Base-by-base conservation (phyloP, 2,113 vertebrate genomes). In the Erythrocercus mccallii region DNA sequence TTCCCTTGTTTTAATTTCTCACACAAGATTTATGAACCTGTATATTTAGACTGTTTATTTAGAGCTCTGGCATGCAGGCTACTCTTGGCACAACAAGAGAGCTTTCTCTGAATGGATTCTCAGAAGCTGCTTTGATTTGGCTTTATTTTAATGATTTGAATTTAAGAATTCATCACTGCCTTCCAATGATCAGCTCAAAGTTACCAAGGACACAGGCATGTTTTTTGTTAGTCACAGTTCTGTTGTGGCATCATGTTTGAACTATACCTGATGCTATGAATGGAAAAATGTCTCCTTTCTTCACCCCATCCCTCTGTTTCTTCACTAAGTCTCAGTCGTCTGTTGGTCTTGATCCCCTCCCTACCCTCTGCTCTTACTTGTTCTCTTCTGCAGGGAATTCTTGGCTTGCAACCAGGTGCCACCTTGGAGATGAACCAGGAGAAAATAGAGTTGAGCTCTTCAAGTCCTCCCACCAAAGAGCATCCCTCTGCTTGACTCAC, bases 1-100 rank as follows among this genome's bases (percentile, higher is more conserved):
- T 90, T 72, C 68, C 70, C 66, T 92, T 93, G 90, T 96, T 96
- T 95, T 97, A 96, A 96, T 96, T 95, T 95, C 86, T 90, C 80
- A 81, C 83, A 88, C 50, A 96, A 96, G 94, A 96, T 96, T 95
- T 94, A 95, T 95, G 92, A 88, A 93, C 88, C 93, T 89, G 90
- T 94, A 87, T 93, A 92, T 95, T 96, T 91, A 93, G 90, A 65
- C 40, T 86, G 76, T 89, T 95, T 95, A 95, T 96, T 94, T 84
- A 87, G 70, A 82, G 88, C 78, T 71, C 83, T 94, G 95, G 83
- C 78, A 53, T 15, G 37, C 58, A 73, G 38, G 62, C 74, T 73
- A 62, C 81, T 85, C 93, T 85, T 94, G 92, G 96, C 94, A 95
- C 84, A 80, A 5, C 15, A 30, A 62, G 54, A 40, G 54, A 85